These are phyloP conservation scores for Ophthalmolycus amberensis DNA, from an alignment of 2,113 vertebrate species.

Conservation along the genomic window DNA sequence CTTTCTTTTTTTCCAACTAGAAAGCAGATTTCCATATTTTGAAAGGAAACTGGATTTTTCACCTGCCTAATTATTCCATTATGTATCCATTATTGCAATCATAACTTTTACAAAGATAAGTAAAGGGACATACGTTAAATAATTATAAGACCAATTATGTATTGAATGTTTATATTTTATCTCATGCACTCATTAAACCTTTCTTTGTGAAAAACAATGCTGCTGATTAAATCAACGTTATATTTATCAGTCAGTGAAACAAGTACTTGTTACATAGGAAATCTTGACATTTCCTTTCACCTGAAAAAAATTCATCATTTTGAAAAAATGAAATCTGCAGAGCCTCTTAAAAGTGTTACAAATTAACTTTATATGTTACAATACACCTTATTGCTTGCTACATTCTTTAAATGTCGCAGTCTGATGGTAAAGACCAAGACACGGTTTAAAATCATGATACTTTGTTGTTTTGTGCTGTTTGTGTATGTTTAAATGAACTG, in stretches of 20 bases:
- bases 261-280: not conserved
- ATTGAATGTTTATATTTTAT: not conserved
- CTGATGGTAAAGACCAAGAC: not conserved
- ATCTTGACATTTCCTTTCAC: slow-evolving; percentile 32
- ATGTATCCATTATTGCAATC: not conserved
- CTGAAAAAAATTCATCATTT: slow-evolving; percentile 1
- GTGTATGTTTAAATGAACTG: not conserved
- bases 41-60: not conserved
- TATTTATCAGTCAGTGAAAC: not conserved
- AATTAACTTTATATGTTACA: not conserved
- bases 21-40: not conserved
- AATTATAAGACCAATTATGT: not conserved
- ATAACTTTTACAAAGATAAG: not conserved
- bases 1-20: not conserved
- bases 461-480: not conserved
- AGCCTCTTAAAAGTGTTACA: not conserved
- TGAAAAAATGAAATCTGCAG: slow-evolving; percentile 16
- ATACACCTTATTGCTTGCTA: not conserved
- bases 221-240: slow-evolving; percentile 11
- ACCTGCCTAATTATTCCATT: not conserved
- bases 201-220: slow-evolving; percentile 7
- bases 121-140: not conserved
- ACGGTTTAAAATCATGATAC: not conserved
- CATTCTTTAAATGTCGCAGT: not conserved
- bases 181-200: not conserved